Conservation (phyloP, 2,888 invertebrate genomes). For the Melieria omissa region DNA sequence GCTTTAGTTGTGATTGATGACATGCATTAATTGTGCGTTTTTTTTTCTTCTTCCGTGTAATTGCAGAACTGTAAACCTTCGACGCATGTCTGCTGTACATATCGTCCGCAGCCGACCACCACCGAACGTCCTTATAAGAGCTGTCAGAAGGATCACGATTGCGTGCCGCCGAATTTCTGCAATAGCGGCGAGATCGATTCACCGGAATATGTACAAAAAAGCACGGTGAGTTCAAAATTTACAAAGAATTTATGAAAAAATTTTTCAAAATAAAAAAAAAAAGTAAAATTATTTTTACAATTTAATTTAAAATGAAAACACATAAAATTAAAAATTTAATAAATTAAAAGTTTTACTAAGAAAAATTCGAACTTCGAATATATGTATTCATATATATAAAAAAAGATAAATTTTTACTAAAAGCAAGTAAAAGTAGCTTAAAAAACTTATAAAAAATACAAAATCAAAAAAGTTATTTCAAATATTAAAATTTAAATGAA, state of each 20-base stretch:
- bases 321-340: no score
- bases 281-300: neutral
- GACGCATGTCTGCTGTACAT: slow-evolving; percentile 67
- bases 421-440: no score
- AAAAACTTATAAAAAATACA: no score
- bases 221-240: slow-evolving; percentile 58
- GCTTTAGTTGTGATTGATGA: slow-evolving; percentile 15
- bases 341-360: no score
- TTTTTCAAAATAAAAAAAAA: neutral
- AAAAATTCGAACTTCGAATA: no score
- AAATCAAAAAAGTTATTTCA: no score
- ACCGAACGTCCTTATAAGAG: slow-evolving; percentile 54
- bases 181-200: slow-evolving; percentile 61
- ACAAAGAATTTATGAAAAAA: neutral
- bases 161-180: slow-evolving; percentile 62
- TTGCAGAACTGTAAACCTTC: slow-evolving; percentile 67
- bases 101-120: slow-evolving; percentile 59
- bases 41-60: slow-evolving; percentile 3
- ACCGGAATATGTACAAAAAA: slow-evolving; percentile 57
- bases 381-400: no score
- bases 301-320: neutral
- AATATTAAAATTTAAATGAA: no score
- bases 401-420: no score
- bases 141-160: slow-evolving; percentile 59
- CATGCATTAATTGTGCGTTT: slow-evolving; percentile 29